Percentiles rank a stretch among this genome's conserved stretches.
These are phyloP conservation scores for Pterostichus madidus DNA, from an alignment of 2,888 invertebrate genomes.

Conservation along the genomic window DNA sequence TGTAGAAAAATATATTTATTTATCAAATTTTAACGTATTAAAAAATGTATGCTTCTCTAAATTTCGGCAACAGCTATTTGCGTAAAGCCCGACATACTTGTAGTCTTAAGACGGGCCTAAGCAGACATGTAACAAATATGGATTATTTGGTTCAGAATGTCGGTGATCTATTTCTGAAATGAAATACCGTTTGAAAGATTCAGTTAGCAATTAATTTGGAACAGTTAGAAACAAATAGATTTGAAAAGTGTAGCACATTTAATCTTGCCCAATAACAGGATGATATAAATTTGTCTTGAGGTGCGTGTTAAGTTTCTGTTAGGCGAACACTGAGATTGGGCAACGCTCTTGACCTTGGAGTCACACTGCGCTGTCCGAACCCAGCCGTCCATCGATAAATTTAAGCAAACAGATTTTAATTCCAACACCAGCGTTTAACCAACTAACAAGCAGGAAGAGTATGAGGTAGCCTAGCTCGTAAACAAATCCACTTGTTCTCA, in stretches of 20 bases:
- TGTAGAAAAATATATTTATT: no score
- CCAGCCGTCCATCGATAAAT: constrained; percentile 61
- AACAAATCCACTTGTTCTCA: constrained; percentile 56
- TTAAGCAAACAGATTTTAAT: constrained; percentile 66
- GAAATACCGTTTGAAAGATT: not conserved
- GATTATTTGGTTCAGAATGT: no score
- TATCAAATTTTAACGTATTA: no score
- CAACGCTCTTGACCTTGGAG: constrained; percentile 59
- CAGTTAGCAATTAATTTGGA: not conserved
- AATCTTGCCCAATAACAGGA: constrained; percentile 30
- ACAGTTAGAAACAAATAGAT: constrained; percentile 4
- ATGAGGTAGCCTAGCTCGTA: constrained; percentile 40
- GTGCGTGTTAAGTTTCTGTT: constrained; percentile 42
- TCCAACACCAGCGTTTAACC: constrained; percentile 31
- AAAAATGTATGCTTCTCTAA: no score
- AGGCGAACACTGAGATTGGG: constrained; percentile 33
- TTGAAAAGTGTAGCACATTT: constrained; percentile 34
- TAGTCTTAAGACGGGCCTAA: no score
- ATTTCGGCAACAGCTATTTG: no score
- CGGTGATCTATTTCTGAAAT: not conserved
- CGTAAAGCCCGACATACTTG: no score
- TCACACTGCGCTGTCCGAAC: constrained; percentile 60
- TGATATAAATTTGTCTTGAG: constrained; percentile 44
- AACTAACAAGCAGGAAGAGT: constrained; percentile 57
- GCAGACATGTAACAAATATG: no score